phyloP scores from a whole-genome alignment of 2,888 invertebrate genomes.

The Palloptera scutellata region DNA sequence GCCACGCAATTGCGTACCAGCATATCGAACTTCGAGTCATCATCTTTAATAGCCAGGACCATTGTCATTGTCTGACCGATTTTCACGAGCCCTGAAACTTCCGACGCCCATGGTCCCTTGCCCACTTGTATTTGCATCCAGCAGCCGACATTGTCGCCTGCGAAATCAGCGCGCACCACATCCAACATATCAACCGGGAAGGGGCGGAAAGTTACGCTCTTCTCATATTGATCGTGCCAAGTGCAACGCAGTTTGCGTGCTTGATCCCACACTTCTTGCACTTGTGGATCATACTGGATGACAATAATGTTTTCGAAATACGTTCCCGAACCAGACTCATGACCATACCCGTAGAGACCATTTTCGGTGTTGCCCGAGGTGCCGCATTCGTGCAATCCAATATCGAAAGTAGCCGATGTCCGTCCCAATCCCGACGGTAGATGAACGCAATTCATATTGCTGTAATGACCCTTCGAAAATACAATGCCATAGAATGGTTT shows the following conservation, averaged over 20 bases:
- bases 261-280: constrained; percentile 96
- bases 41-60: constrained; percentile 94
- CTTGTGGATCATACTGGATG: constrained; percentile 91
- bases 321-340: constrained; percentile 88
- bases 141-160: constrained; percentile 94
- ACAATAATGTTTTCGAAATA: constrained; percentile 95
- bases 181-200: constrained; percentile 96
- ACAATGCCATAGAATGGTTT: constrained; percentile 96
- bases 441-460: constrained; percentile 91
- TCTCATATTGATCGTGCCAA: constrained; percentile 96
- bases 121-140: constrained; percentile 98
- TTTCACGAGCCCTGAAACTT: constrained; percentile 92
- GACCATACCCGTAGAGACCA: constrained; percentile 85
- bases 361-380: constrained; percentile 92
- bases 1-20: constrained; percentile 92
- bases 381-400: constrained; percentile 90
- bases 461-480: constrained; percentile 93
- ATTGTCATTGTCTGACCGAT: constrained; percentile 97
- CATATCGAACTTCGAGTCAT: constrained; percentile 96
- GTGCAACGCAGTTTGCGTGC: constrained; percentile 90
- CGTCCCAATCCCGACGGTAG: constrained; percentile 87
- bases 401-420: constrained; percentile 87
- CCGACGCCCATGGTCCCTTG: constrained; percentile 94
- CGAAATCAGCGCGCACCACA: constrained; percentile 93
- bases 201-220: constrained; percentile 91